Percentiles rank a stretch among this genome's conserved stretches.
phyloP scores from a whole-genome alignment of 2,888 invertebrate genomes.

The Xestia sexstrigata region DNA sequence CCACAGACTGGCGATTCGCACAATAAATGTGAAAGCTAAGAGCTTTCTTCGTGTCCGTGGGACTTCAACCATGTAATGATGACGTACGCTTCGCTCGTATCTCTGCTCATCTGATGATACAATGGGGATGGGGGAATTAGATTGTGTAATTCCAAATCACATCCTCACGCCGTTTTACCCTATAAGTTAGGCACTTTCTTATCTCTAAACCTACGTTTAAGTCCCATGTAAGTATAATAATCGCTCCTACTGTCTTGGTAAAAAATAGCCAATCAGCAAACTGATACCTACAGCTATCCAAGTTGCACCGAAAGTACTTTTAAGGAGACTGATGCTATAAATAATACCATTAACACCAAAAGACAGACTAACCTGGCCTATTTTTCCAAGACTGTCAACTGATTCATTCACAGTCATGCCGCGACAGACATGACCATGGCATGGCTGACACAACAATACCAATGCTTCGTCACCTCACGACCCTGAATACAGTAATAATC shows the following conservation, averaged over 20 bases:
- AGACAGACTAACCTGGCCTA: conserved; percentile 5
- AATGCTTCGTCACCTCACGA: conserved; percentile 48
- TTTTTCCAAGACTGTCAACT: conserved; percentile 1
- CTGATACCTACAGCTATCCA: not conserved
- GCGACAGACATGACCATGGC: conserved; percentile 19
- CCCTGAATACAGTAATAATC: conserved; percentile 41
- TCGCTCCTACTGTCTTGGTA: no score
- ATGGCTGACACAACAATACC: conserved; percentile 21
- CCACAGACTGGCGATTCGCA: no score
- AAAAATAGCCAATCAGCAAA: not conserved
- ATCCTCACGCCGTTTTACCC: no score
- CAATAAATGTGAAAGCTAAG: no score
- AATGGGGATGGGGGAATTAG: no score
- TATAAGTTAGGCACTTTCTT: no score
- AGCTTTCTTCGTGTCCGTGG: no score
- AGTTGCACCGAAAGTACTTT: not conserved
- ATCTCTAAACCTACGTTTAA: no score
- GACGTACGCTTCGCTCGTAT: no score
- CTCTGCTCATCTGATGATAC: not conserved
- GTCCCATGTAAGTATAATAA: no score
- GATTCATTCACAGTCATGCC: conserved; percentile 14
- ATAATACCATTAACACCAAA: not conserved
- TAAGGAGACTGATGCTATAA: not conserved
- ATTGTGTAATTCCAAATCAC: no score
- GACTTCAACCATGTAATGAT: no score